phyloP scores from a whole-genome alignment of 2,797 vertebrate species.

The Pipistrellus pygmaeus region DNA sequence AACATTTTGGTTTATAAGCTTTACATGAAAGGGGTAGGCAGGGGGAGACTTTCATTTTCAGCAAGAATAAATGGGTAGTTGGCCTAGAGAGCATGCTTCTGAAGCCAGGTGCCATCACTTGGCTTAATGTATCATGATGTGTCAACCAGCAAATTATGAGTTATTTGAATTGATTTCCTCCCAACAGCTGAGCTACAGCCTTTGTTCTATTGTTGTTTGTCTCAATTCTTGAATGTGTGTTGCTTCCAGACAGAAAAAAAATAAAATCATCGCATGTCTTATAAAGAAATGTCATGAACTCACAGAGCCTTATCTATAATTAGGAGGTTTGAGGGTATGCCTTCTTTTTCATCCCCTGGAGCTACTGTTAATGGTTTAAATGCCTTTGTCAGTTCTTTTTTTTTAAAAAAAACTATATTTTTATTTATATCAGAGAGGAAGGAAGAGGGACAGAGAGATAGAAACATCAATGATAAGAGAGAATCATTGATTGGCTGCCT shows the following conservation, averaged over 20 bases:
- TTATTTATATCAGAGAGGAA: too few species aligned
- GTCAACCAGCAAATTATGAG: conserved; percentile 73
- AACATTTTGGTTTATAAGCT: conserved; percentile 62
- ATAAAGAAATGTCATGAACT: conserved; percentile 76
- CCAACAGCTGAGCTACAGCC: conserved; percentile 75
- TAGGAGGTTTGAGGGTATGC: conserved; percentile 60
- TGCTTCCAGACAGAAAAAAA: conserved; percentile 69
- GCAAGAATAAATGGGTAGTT: conserved; percentile 72
- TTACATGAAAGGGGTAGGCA: conserved; percentile 50
- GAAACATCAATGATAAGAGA: too few species aligned
- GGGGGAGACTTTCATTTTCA: conserved; percentile 50
- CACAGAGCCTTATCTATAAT: conserved; percentile 66
- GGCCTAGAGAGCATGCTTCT: conserved; percentile 31
- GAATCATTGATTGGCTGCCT: too few species aligned
- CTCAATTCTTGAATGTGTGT: conserved; percentile 66
- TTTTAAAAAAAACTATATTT: too few species aligned
- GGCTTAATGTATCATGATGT: conserved; percentile 73
- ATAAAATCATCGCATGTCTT: conserved; percentile 29
- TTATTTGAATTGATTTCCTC: conserved; percentile 71
- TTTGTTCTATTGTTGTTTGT: conserved; percentile 79
- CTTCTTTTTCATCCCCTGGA: conserved; percentile 42
- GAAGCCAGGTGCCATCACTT: conserved; percentile 75
- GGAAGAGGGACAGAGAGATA: too few species aligned
- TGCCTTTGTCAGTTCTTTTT: background rate
- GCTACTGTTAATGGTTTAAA: conserved; percentile 41